Evolutionary conservation across 2,888 invertebrate species (phyloP).

Genomic region (Perizoma affinitatum): DNA sequence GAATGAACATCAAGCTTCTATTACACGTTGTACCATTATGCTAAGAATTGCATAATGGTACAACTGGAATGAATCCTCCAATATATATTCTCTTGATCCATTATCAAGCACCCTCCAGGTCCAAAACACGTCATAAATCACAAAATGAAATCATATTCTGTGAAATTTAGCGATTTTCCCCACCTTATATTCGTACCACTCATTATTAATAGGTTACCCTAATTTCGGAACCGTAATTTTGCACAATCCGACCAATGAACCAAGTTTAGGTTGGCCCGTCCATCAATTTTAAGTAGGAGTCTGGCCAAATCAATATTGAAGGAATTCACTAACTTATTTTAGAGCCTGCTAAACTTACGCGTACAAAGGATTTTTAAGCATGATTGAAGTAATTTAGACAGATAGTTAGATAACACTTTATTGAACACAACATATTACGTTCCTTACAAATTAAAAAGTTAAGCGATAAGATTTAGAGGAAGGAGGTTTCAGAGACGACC

Average conservation of each 20-base stretch:
- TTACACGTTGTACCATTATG: too few species aligned
- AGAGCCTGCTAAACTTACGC: background rate
- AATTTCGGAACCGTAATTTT: constrained; percentile 16
- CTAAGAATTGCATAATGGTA: too few species aligned
- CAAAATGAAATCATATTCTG: constrained; percentile 1
- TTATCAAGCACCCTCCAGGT: background rate
- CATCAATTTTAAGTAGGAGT: constrained; percentile 18
- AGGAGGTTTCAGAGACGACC: too few species aligned
- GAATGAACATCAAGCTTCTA: too few species aligned
- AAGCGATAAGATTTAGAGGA: too few species aligned
- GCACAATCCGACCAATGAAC: constrained; percentile 9
- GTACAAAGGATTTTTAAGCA: too few species aligned
- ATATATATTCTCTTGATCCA: too few species aligned
- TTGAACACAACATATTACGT: too few species aligned
- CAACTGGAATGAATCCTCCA: too few species aligned
- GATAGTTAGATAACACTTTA: too few species aligned
- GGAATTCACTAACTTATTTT: background rate
- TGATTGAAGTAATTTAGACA: too few species aligned
- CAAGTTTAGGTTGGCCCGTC: constrained; percentile 17
- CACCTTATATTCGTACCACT: constrained; percentile 1
- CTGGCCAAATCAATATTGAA: constrained; percentile 13
- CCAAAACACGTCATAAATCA: background rate
- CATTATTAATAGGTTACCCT: constrained; percentile 12
- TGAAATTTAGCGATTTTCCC: constrained; percentile 1
- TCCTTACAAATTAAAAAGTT: too few species aligned